Evolutionary conservation across 2,797 vertebrate genomes (phyloP).

Genomic region (Zenarchopterus dispar): DNA sequence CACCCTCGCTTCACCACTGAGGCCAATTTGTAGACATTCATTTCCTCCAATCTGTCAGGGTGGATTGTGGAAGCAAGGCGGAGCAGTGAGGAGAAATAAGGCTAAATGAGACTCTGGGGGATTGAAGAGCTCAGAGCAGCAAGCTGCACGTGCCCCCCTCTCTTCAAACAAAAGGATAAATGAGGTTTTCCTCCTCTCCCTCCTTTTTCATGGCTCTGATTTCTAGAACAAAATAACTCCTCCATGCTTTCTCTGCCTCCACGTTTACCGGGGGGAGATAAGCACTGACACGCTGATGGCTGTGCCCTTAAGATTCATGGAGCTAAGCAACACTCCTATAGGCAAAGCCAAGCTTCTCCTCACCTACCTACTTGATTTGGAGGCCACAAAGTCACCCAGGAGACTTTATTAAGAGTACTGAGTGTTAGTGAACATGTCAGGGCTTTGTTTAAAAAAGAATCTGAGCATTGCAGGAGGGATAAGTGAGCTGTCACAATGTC

Average conservation of each 20-base stretch:
- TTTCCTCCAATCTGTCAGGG: conserved; percentile 69
- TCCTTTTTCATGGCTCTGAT: conserved; percentile 14
- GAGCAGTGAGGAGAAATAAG: conserved; percentile 53
- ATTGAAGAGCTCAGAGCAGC: conserved; percentile 53
- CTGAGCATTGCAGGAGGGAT: not conserved
- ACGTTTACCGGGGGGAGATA: conserved; percentile 25
- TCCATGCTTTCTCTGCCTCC: conserved; percentile 18
- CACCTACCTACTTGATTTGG: conserved; percentile 8
- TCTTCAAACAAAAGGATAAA: conserved; percentile 19
- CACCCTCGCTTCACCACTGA: conserved; percentile 41
- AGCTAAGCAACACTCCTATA: conserved; percentile 10
- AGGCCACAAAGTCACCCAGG: conserved; percentile 27
- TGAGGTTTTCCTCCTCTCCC: conserved; percentile 15
- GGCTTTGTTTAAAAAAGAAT: conserved; percentile 12
- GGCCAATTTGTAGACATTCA: conserved; percentile 72
- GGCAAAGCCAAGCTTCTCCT: conserved; percentile 23
- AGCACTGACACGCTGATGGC: conserved; percentile 22
- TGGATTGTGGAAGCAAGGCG: conserved; percentile 32
- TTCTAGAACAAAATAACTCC: conserved; percentile 37
- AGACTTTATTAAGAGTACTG: conserved; percentile 40
- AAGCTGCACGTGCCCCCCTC: conserved; percentile 21
- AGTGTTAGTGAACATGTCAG: conserved; percentile 11
- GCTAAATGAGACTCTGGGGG: conserved; percentile 70
- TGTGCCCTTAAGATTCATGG: conserved; percentile 9
- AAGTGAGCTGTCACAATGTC: not conserved